Evolutionary conservation across 2,113 vertebrate genomes (phyloP).

Genomic region (Cyphomyrus discorhynchus): DNA sequence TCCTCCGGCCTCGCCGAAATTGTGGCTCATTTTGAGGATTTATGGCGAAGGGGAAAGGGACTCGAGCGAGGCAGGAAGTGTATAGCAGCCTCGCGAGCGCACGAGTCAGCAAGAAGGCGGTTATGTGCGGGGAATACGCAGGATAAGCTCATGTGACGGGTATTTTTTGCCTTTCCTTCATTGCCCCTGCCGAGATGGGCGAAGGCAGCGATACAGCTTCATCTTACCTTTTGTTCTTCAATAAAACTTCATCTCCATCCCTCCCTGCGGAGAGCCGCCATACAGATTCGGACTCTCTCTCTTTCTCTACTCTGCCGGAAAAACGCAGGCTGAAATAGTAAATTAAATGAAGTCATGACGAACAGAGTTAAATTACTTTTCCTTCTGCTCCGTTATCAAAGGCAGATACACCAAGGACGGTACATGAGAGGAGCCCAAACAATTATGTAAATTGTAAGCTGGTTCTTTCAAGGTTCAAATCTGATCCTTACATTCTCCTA

Average conservation of each 20-base stretch:
- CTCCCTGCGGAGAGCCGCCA: not conserved
- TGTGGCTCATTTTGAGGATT: not conserved
- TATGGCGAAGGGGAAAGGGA: not conserved
- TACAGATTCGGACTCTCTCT: not conserved
- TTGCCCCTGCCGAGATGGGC: not conserved
- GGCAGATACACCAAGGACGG: not conserved
- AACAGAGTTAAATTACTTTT: conserved; percentile 17
- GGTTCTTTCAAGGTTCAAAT: conserved; percentile 10
- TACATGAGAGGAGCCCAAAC: not conserved
- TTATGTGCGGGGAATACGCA: not conserved
- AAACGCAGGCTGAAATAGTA: conserved; percentile 6
- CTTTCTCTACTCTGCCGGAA: not conserved
- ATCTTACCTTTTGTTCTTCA: not conserved
- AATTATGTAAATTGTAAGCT: conserved; percentile 16
- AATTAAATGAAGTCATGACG: conserved; percentile 17
- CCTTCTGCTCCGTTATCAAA: not conserved
- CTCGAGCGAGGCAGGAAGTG: not conserved
- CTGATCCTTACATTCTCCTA: not conserved
- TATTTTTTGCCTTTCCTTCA: not conserved
- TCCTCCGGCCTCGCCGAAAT: not conserved
- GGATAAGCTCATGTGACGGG: not conserved
- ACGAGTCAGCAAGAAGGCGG: not conserved
- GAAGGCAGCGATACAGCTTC: not conserved
- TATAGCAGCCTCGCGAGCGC: not conserved
- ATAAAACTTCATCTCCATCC: not conserved